Percentiles rank a stretch among this genome's conserved stretches.
These are phyloP conservation scores for Stenchaetothrips biformis DNA, from an alignment of 2,888 invertebrate genomes.

Conservation along the genomic window DNA sequence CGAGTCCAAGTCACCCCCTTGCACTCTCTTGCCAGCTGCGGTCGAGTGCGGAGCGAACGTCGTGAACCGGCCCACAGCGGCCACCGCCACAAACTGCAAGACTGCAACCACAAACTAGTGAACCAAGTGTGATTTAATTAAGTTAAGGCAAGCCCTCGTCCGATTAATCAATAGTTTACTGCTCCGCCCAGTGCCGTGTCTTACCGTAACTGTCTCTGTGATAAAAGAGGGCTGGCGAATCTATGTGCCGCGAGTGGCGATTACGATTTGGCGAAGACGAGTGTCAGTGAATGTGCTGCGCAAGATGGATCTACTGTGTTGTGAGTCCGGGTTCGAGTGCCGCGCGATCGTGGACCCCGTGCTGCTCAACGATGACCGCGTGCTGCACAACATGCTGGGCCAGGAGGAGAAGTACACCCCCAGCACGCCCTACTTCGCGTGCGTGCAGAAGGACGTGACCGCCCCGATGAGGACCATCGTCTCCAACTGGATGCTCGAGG, in stretches of 20 bases:
- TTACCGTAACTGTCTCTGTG: conserved; percentile 30
- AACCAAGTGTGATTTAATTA: background rate
- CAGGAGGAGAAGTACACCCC: conserved; percentile 80
- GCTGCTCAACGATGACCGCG: conserved; percentile 67
- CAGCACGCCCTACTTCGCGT: conserved; percentile 71
- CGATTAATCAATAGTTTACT: conserved; percentile 14
- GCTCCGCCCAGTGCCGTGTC: conserved; percentile 30
- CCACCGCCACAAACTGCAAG: background rate
- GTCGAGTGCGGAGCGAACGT: background rate
- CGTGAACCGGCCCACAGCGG: background rate
- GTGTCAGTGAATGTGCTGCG: conserved; percentile 28
- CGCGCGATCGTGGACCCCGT: conserved; percentile 66
- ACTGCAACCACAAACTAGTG: background rate
- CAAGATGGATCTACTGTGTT: conserved; percentile 50
- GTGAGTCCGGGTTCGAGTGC: conserved; percentile 45
- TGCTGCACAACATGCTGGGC: conserved; percentile 74
- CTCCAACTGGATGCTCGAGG: conserved; percentile 97
- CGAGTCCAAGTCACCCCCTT: background rate
- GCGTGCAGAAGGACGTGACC: conserved; percentile 83
- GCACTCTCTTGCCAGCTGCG: background rate
- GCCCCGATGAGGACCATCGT: conserved; percentile 88
- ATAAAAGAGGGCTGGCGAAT: conserved; percentile 28
- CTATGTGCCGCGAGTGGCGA: conserved; percentile 28
- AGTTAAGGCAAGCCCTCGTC: conserved; percentile 21
- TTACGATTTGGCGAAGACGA: conserved; percentile 31